Conservation (phyloP, 2,113 vertebrate species). For the Indri indri region DNA sequence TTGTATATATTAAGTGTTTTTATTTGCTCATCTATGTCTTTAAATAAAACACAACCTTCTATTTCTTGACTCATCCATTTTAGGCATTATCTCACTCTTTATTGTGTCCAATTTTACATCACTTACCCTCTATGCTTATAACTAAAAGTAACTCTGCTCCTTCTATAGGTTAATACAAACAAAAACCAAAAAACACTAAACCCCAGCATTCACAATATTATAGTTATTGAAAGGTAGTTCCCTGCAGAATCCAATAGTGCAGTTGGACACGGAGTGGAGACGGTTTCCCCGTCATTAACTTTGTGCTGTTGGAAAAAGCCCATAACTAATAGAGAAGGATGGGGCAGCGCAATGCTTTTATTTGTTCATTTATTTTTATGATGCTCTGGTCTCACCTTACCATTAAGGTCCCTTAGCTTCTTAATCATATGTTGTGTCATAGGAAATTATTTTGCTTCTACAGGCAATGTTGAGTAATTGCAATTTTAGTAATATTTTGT, state of each 20-base stretch:
- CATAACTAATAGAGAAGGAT: background rate
- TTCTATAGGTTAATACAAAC: background rate
- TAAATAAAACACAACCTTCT: background rate
- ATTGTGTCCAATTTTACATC: background rate
- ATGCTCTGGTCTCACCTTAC: background rate
- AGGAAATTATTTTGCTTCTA: conserved; percentile 1
- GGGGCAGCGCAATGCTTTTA: background rate
- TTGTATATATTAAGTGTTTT: background rate
- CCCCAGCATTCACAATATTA: background rate
- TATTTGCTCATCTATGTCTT: background rate
- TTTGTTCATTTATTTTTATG: background rate
- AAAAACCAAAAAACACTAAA: background rate
- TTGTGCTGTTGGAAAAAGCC: background rate
- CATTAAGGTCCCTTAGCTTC: background rate
- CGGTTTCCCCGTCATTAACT: background rate
- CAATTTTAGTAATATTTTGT: conserved; percentile 42
- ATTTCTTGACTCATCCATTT: background rate
- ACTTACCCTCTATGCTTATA: background rate
- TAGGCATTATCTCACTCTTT: background rate
- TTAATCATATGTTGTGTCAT: background rate
- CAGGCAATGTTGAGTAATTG: background rate
- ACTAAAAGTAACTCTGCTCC: background rate
- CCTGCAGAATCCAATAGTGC: background rate
- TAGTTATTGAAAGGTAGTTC: background rate
- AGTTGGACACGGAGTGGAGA: background rate